Base-by-base conservation (phyloP, 2,113 vertebrate species). In the Periophthalmodon schlosseri region DNA sequence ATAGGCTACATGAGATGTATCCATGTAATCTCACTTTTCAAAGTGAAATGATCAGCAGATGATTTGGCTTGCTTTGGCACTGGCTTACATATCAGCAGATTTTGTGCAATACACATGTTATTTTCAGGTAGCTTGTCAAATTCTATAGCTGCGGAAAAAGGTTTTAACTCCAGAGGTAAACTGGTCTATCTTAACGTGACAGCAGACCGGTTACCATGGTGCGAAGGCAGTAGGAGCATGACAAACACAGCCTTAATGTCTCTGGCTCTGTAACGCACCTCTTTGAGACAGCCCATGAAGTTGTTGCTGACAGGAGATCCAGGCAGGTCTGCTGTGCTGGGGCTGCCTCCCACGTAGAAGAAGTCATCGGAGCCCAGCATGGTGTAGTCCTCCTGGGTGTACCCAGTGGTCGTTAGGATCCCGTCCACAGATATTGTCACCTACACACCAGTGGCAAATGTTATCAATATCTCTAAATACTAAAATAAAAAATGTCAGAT, bases 341-440 rank as follows among this genome's bases (percentile, higher is more conserved):
- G 98, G 83, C 97, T 99, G 74, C 98, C 98, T 50, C 98, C 98
- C 7, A 99, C 98, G 0, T 99, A 99, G 34, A 65, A 65, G 63
- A 65, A 65, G 11, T 65, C 63, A 39, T 65, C 63, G 0, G 63
- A 65, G 36, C 63, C 63, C 63, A 65, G 34, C 63, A 65, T 65
- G 34, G 63, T 65, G 63, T 65, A 65, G 11, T 65, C 63, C 63
- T 65, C 63, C 63, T 65, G 63, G 63, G 63, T 65, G 63, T 65
- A 65, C 7, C 63, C 63, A 89, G 99, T 65, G 63, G 63, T 65
- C 18, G 63, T 65, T 61, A 99, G 95, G 85, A 99, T 99, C 74
- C 98, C 98, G 74, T 99, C 98, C 91, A 99, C 98, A 23, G 98
- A 99, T 88, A 99, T 99, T 36, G 98, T 99, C 78, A 99, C 98